phyloP scores from a whole-genome alignment of 2,113 vertebrate genomes.

The Coptodon rendalli region DNA sequence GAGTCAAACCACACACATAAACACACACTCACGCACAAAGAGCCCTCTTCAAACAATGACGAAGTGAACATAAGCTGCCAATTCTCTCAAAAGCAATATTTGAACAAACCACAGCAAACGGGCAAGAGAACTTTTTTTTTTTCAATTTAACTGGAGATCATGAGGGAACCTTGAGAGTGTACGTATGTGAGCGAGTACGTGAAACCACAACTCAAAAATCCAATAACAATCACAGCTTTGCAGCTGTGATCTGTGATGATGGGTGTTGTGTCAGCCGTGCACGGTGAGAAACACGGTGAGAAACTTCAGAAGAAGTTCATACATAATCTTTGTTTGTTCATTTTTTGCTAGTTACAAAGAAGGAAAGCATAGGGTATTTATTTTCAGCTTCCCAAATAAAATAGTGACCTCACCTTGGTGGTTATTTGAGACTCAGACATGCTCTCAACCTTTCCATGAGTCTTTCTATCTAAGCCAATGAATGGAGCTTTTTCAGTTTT shows the following conservation, averaged over 20 bases:
- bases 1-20: background rate
- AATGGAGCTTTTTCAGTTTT: background rate
- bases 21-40: background rate
- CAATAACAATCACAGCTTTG: background rate
- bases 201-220: background rate
- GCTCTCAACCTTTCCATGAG: constrained; percentile 13
- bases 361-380: background rate
- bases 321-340: background rate
- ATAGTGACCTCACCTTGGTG: background rate
- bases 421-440: background rate
- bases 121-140: constrained; percentile 42
- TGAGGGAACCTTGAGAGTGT: background rate
- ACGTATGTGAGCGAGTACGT: background rate
- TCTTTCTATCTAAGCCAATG: background rate
- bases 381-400: background rate
- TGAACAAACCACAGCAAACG: background rate
- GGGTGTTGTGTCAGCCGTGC: background rate
- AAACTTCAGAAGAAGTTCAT: background rate
- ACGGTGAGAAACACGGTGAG: background rate
- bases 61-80: background rate
- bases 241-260: background rate
- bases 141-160: constrained; percentile 9
- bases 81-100: background rate
- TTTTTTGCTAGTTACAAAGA: background rate
- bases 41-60: background rate